phyloP scores from a whole-genome alignment of 2,797 vertebrate species.

The Morus bassanus region DNA sequence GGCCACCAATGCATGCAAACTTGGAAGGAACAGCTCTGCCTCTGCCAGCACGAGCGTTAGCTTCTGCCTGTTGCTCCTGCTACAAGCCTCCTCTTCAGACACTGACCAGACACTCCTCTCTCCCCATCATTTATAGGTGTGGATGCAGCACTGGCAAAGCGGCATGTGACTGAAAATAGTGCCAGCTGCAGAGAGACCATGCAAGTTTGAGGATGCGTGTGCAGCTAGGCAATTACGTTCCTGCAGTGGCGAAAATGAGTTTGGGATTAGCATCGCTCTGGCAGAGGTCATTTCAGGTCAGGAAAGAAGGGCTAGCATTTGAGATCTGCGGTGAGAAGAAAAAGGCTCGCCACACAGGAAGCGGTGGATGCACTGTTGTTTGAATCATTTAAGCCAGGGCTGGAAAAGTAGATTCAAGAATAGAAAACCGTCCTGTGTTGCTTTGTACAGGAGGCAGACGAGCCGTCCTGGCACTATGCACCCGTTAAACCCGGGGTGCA shows the following conservation, averaged over 20 bases:
- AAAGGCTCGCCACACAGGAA: background rate
- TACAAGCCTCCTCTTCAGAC: background rate
- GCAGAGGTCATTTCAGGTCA: background rate
- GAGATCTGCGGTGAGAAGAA: background rate
- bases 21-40: background rate
- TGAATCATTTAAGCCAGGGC: background rate
- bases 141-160: background rate
- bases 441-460: background rate
- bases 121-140: rapidly evolving
- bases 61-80: background rate
- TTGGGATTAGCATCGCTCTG: rapidly evolving
- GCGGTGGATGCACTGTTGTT: background rate
- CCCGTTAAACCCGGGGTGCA: rapidly evolving
- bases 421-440: rapidly evolving
- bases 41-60: rapidly evolving
- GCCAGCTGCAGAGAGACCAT: background rate
- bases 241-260: rapidly evolving
- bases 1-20: background rate
- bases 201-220: background rate
- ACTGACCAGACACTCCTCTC: background rate
- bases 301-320: background rate
- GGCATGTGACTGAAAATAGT: rapidly evolving
- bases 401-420: background rate
- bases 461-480: rapidly evolving
- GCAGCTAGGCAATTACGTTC: background rate